phyloP scores from a whole-genome alignment of 2,113 vertebrate species.

The Apaloderma vittatum region DNA sequence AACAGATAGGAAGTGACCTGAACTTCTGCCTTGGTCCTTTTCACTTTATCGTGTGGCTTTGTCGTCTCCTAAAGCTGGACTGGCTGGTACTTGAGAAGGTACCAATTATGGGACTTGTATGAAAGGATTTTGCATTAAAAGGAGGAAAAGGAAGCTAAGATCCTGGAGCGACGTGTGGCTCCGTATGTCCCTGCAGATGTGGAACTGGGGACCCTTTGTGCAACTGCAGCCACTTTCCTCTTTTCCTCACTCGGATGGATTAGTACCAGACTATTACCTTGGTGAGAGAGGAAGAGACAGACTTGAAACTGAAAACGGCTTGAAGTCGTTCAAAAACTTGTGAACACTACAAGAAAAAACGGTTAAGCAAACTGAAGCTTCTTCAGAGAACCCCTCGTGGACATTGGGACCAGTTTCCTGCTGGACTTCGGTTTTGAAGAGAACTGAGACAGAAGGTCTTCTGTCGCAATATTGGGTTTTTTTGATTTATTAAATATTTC shows the following conservation, averaged over 20 bases:
- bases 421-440: conserved; percentile 73
- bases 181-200: conserved; percentile 10
- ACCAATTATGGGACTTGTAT: conserved; percentile 58
- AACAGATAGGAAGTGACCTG: conserved; percentile 54
- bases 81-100: conserved; percentile 71
- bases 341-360: conserved; percentile 76
- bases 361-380: conserved; percentile 60
- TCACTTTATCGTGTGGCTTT: conserved; percentile 74
- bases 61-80: conserved; percentile 72
- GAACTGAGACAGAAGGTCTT: conserved; percentile 79
- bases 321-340: conserved; percentile 60
- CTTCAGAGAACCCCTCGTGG: conserved; percentile 68
- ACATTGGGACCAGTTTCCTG: conserved; percentile 81
- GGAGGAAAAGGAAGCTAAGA: conserved; percentile 33
- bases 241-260: conserved; percentile 43
- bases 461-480: conserved; percentile 76
- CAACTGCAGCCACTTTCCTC: conserved; percentile 57
- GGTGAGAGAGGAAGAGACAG: conserved; percentile 56
- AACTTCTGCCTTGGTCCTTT: conserved; percentile 72
- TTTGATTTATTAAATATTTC: conserved; percentile 86
- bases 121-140: conserved; percentile 53
- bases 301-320: conserved; percentile 65
- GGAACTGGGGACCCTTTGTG: conserved; percentile 51
- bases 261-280: conserved; percentile 66
- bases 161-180: not conserved